phyloP scores from a whole-genome alignment of 23 tunicate genomes.

The Corella eumyota region DNA sequence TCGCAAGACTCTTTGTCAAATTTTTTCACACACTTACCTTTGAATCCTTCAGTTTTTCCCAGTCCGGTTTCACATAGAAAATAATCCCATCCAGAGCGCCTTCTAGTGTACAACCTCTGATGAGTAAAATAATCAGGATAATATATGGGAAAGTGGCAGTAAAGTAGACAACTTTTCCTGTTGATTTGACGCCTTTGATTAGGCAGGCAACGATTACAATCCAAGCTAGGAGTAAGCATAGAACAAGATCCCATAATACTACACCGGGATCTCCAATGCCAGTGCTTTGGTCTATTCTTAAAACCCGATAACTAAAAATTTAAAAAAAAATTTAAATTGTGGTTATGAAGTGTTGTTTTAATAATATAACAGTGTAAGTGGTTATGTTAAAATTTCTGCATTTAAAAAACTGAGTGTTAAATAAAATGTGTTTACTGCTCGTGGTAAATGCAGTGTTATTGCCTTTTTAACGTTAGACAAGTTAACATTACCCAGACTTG shows the following conservation, averaged over 20 bases:
- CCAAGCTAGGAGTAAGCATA: conserved; percentile 86
- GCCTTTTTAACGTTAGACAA: too few relatives aligned
- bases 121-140: conserved; percentile 60
- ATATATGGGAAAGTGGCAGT: conserved; percentile 88
- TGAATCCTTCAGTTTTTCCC: conserved; percentile 37
- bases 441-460: too few relatives aligned
- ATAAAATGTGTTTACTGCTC: not conserved
- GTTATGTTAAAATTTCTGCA: not conserved
- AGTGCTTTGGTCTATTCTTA: conserved; percentile 55
- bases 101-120: conserved; percentile 65
- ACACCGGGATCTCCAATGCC: conserved; percentile 85
- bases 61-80: conserved; percentile 72
- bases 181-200: conserved; percentile 82
- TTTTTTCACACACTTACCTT: conserved; percentile 50
- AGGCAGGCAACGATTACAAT: conserved; percentile 69
- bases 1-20: too few relatives aligned
- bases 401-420: not conserved
- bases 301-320: conserved; percentile 54
- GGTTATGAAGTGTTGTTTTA: too few relatives aligned
- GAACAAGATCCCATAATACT: conserved; percentile 77
- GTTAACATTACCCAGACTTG: too few relatives aligned
- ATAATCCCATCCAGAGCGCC: conserved; percentile 76
- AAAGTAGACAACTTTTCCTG: conserved; percentile 91
- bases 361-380: not conserved
- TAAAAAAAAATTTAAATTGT: not conserved